phyloP scores from a whole-genome alignment of 2,113 vertebrate genomes.

The Crocuta crocuta region DNA sequence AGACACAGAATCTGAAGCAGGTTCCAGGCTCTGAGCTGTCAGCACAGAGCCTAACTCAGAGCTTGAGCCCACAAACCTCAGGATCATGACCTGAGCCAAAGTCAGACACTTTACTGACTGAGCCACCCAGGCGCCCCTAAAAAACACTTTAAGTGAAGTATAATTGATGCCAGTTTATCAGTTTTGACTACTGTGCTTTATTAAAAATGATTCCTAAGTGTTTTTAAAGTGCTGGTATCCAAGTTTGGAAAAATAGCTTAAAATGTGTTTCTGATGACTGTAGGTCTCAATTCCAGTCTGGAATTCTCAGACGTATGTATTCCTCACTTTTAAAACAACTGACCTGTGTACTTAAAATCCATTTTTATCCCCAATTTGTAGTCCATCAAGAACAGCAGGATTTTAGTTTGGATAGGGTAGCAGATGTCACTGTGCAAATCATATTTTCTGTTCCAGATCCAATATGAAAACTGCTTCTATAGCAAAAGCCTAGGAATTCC shows the following conservation, averaged over 20 bases:
- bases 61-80: no score
- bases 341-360: not conserved
- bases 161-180: not conserved
- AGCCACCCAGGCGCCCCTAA: no score
- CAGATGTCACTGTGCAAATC: not conserved
- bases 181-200: not conserved
- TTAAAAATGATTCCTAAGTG: slow-evolving; percentile 30
- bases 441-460: not conserved
- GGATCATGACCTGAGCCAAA: no score
- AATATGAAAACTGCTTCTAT: not conserved
- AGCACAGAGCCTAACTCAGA: no score
- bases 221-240: slow-evolving; percentile 19
- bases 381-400: not conserved
- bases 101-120: no score
- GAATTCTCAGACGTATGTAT: not conserved
- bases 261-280: slow-evolving; percentile 43
- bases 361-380: slow-evolving; percentile 22
- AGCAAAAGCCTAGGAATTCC: not conserved
- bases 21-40: no score
- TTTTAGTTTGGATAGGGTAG: not conserved
- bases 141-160: not conserved
- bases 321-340: slow-evolving; percentile 42
- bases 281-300: not conserved
- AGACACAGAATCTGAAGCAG: no score
- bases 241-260: not conserved